A percentile compares a stretch with the other conserved stretches of the same genome.
These are phyloP conservation scores for Rhinolophus sinicus DNA, from an alignment of 2,113 vertebrate genomes.

Conservation along the genomic window DNA sequence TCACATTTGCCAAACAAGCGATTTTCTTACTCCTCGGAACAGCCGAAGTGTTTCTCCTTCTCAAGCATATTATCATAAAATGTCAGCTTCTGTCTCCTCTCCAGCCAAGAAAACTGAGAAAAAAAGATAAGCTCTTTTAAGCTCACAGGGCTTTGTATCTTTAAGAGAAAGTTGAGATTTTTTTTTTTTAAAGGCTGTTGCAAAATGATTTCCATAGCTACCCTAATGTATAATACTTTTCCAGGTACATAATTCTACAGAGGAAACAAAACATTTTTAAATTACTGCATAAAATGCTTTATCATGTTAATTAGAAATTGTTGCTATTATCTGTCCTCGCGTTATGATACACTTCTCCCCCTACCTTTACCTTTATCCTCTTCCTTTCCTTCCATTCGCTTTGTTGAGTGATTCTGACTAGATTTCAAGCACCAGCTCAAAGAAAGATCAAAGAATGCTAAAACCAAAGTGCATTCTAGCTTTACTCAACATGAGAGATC, in stretches of 20 bases:
- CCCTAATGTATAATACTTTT: not conserved
- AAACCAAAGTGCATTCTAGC: not conserved
- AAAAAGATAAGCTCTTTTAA: not conserved
- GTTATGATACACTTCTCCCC: not conserved
- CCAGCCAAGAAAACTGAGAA: not conserved
- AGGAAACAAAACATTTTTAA: not conserved
- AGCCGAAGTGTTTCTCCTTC: not conserved
- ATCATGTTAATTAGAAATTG: not conserved
- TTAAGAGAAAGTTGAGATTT: not conserved
- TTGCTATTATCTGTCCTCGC: not conserved
- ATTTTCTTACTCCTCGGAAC: not conserved
- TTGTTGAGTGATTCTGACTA: not conserved
- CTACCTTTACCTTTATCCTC: accelerated
- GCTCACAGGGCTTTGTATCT: not conserved
- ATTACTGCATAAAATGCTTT: not conserved
- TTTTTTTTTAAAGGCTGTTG: not conserved
- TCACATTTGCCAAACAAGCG: not conserved
- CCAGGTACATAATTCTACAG: not conserved
- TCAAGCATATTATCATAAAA: not conserved
- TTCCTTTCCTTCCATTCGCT: not conserved
- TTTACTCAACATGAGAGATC: not conserved
- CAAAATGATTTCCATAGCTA: not conserved
- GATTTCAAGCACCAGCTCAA: not conserved
- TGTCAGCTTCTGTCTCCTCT: not conserved
- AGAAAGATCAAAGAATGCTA: not conserved